Conservation (phyloP, 1,140 invertebrate genomes). For the Matsumurasca onukii region DNA sequence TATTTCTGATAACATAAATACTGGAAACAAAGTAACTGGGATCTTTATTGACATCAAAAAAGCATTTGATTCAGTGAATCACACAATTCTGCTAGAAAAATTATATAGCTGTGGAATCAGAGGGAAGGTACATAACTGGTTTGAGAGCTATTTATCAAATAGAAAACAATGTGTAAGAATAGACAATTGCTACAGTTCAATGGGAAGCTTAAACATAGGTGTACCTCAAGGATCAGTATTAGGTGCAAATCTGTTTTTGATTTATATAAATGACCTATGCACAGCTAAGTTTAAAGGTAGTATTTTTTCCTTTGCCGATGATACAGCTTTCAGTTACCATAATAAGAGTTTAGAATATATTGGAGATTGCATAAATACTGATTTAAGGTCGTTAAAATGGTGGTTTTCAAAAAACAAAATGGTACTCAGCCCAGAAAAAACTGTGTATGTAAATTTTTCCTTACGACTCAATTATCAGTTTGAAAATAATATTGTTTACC, state of each 20-base stretch:
- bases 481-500: too few relatives aligned
- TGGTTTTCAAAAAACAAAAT: too few relatives aligned
- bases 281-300: background rate
- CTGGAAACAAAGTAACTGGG: background rate
- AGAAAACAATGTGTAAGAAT: constrained; percentile 1
- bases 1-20: background rate
- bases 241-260: constrained; percentile 2
- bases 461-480: too few relatives aligned
- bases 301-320: constrained; percentile 4
- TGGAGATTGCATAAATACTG: too few relatives aligned
- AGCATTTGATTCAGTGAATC: constrained; percentile 4
- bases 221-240: constrained; percentile 9
- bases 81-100: background rate
- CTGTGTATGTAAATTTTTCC: too few relatives aligned
- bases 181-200: background rate
- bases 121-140: background rate
- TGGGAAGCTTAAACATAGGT: background rate
- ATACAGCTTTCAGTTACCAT: background rate
- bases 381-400: too few relatives aligned
- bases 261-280: constrained; percentile 22
- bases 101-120: background rate
- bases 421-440: too few relatives aligned
- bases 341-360: too few relatives aligned
- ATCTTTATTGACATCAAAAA: constrained; percentile 4
- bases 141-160: background rate